Percentiles rank a stretch among this genome's conserved stretches.
Evolutionary conservation across 2,797 vertebrate species (phyloP).

Genomic region (Gambelia wislizenii): DNA sequence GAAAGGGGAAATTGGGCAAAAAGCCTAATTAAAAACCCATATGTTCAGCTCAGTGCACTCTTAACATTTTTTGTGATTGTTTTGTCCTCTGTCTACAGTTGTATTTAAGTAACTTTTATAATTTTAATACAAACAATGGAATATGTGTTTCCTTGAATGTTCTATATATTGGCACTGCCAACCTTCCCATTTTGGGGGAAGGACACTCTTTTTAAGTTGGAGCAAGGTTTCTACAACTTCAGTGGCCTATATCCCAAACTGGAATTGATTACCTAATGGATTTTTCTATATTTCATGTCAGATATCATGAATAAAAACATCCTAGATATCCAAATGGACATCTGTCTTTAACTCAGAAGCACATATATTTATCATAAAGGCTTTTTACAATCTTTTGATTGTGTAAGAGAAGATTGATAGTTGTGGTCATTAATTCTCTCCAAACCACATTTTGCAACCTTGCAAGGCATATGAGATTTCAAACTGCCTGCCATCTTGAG

Average conservation of each 20-base stretch:
- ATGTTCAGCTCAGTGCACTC: conserved; percentile 79
- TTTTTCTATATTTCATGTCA: conserved; percentile 51
- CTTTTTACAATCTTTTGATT: conserved; percentile 43
- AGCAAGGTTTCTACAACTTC: conserved; percentile 62
- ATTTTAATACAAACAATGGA: conserved; percentile 80
- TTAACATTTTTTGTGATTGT: conserved; percentile 81
- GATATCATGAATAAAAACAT: conserved; percentile 61
- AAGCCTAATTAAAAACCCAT: conserved; percentile 79
- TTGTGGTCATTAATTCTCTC: conserved; percentile 46
- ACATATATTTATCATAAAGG: conserved; percentile 41
- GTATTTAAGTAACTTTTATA: conserved; percentile 83
- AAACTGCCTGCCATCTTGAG: conserved; percentile 55
- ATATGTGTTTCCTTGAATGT: conserved; percentile 72
- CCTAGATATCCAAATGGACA: conserved; percentile 48
- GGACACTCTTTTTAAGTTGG: conserved; percentile 45
- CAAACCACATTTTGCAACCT: conserved; percentile 56
- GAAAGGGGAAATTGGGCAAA: conserved; percentile 77
- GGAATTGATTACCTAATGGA: conserved; percentile 50
- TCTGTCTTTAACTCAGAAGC: conserved; percentile 56
- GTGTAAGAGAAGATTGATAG: conserved; percentile 52
- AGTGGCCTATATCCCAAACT: conserved; percentile 61
- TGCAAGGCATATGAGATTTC: conserved; percentile 31
- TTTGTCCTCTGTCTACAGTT: conserved; percentile 81
- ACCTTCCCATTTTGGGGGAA: conserved; percentile 53
- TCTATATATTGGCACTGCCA: conserved; percentile 70